phyloP scores from a whole-genome alignment of 2,113 vertebrate species.

The Elanus axillaris region DNA sequence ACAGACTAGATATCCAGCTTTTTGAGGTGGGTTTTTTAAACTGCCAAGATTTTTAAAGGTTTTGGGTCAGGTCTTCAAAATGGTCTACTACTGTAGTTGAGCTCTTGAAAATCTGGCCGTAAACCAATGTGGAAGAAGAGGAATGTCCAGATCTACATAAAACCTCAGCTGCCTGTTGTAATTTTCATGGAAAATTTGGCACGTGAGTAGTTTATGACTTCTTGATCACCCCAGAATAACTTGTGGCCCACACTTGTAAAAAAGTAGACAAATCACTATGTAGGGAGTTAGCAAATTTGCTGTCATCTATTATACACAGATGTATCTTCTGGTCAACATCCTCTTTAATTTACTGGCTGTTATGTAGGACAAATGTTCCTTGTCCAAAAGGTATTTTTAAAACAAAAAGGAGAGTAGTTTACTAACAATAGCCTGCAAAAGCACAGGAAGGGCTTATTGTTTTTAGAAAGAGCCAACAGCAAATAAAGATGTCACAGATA shows the following conservation, averaged over 20 bases:
- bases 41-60: neutral
- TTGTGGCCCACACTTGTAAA: neutral
- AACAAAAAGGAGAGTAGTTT: slow-evolving; percentile 14
- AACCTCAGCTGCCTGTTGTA: neutral
- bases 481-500: neutral
- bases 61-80: neutral
- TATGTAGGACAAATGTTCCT: slow-evolving; percentile 23
- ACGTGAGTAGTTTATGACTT: neutral
- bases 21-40: neutral
- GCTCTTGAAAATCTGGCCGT: neutral
- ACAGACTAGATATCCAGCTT: neutral
- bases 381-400: slow-evolving; percentile 6
- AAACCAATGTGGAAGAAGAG: neutral
- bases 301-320: neutral
- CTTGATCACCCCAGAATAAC: neutral
- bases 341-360: neutral
- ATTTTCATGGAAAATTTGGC: neutral
- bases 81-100: accelerated
- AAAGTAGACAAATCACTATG: neutral
- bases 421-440: neutral
- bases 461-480: neutral
- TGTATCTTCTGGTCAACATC: neutral
- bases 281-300: neutral
- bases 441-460: slow-evolving; percentile 26
- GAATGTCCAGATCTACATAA: neutral